A percentile compares a stretch with the other conserved stretches of the same genome.
These are phyloP conservation scores for Alcedo quadribrachys DNA, from an alignment of 2,797 vertebrate species.

Conservation along the genomic window DNA sequence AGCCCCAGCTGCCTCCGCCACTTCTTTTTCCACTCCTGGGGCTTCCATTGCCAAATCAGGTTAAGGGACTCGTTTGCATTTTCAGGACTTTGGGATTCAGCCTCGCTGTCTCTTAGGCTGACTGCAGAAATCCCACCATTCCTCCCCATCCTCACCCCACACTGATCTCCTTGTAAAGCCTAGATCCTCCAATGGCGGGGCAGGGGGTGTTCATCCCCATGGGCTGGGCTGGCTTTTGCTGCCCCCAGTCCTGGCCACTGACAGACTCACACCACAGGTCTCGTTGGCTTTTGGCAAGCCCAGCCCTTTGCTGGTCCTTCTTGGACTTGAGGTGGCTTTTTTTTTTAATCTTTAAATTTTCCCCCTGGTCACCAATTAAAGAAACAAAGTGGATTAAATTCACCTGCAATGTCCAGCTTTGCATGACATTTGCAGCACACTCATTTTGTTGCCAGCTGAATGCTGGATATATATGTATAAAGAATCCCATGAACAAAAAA, in stretches of 20 bases:
- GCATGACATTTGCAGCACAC: neutral
- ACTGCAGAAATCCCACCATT: neutral
- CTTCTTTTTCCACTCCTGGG: neutral
- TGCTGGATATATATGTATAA: neutral
- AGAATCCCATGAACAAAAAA: neutral
- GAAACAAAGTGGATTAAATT: neutral
- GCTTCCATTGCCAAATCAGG: slow-evolving; percentile 38
- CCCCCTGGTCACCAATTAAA: neutral
- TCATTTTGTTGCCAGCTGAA: neutral
- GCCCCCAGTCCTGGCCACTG: rapidly evolving
- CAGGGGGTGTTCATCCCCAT: rapidly evolving
- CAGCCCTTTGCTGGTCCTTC: neutral
- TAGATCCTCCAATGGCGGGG: neutral
- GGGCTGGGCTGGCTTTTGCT: neutral
- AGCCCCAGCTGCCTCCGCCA: neutral
- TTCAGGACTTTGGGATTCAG: neutral
- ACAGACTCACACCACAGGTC: neutral
- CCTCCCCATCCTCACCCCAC: neutral
- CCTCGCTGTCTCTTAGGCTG: neutral
- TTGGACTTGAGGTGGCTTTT: neutral
- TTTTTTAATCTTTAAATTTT: neutral
- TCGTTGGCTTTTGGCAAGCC: neutral
- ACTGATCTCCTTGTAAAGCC: neutral
- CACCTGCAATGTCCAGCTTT: neutral
- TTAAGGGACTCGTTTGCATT: slow-evolving; percentile 5